Conservation (phyloP, 2,888 invertebrate species). For the Aleiodes testaceus region DNA sequence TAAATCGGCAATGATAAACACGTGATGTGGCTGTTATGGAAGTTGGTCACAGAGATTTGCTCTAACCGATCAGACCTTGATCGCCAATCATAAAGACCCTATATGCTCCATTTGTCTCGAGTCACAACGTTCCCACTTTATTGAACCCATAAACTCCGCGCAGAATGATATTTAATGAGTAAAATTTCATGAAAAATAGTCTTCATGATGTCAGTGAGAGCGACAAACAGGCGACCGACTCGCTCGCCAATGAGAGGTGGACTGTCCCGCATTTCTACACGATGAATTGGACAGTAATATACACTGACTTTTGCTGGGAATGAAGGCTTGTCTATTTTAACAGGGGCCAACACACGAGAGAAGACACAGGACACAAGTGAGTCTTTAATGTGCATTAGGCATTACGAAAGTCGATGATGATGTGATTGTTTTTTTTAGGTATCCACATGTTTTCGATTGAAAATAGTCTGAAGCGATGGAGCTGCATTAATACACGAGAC, state of each 20-base stretch:
- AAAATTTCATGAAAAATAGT: too few species aligned
- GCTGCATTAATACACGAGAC: too few species aligned
- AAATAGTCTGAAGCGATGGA: neutral
- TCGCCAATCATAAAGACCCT: constrained; percentile 61
- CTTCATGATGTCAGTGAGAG: constrained; percentile 7
- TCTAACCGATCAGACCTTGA: constrained; percentile 67
- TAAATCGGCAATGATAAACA: neutral
- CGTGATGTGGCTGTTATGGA: neutral
- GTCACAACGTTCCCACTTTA: constrained; percentile 47
- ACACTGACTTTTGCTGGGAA: constrained; percentile 64
- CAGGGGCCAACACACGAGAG: constrained; percentile 52
- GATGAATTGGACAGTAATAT: constrained; percentile 62
- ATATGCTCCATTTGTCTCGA: constrained; percentile 30
- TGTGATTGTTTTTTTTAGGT: constrained; percentile 36
- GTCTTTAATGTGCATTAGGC: constrained; percentile 15
- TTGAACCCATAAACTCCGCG: constrained; percentile 7
- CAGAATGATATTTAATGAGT: too few species aligned
- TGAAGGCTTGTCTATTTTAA: constrained; percentile 69
- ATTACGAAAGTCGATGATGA: constrained; percentile 50
- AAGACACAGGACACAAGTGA: constrained; percentile 26
- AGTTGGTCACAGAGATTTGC: constrained; percentile 43
- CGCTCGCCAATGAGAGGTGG: constrained; percentile 62
- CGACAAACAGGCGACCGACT: constrained; percentile 53
- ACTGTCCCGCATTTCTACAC: constrained; percentile 54
- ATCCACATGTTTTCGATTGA: too few species aligned